Percentiles rank a stretch among this genome's conserved stretches.
These are phyloP conservation scores for Peromyscus aztecus DNA, from an alignment of 2,797 vertebrate genomes.

Conservation along the genomic window DNA sequence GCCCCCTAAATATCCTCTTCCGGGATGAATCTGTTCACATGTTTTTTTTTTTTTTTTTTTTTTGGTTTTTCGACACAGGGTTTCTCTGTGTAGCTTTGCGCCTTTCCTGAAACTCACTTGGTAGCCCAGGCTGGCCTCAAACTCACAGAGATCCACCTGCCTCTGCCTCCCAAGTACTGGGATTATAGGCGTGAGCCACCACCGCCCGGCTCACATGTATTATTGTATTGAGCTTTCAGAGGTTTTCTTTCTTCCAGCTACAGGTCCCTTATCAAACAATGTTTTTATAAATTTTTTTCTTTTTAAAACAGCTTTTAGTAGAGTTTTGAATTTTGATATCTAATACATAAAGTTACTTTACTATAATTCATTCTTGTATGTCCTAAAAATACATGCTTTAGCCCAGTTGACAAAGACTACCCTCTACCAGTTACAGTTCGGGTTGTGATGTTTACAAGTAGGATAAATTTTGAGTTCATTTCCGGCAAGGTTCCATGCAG, in stretches of 20 bases:
- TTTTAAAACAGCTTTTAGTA: conserved; percentile 38
- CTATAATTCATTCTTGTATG: conserved; percentile 6
- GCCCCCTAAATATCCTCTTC: background rate
- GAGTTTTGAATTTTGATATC: conserved; percentile 36
- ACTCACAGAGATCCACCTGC: no score
- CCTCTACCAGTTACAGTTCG: background rate
- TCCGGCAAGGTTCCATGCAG: background rate
- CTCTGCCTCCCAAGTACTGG: no score
- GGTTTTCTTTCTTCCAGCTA: conserved; percentile 6
- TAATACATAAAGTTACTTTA: background rate
- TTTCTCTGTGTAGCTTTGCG: no score
- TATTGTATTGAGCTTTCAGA: background rate
- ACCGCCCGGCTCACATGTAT: background rate
- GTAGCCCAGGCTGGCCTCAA: no score
- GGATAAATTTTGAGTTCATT: conserved; percentile 7
- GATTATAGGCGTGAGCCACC: no score
- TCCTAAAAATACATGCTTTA: conserved; percentile 20
- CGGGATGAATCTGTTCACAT: background rate
- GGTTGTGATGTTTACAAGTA: background rate
- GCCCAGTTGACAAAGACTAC: background rate
- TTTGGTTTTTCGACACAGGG: no score
- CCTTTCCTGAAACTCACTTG: no score
- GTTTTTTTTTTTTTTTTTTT: no score
- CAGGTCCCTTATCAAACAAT: background rate
- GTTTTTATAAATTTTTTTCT: background rate